Evolutionary conservation across 2,888 invertebrate species (phyloP).

Genomic region (Amiota communis): DNA sequence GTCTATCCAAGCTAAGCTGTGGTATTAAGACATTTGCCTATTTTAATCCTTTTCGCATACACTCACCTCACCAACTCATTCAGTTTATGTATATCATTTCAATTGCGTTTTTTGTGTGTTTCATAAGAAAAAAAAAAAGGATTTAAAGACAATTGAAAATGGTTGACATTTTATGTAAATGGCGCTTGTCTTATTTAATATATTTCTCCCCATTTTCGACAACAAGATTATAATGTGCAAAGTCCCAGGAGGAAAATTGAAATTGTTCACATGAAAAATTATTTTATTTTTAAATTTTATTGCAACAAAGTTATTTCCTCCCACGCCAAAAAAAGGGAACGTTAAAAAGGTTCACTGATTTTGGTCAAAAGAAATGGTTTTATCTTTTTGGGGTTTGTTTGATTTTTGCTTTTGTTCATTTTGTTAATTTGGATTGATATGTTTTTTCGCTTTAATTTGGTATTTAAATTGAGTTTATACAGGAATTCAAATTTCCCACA

Average conservation of each 20-base stretch:
- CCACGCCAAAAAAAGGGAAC: not conserved
- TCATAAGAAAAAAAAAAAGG: slow-evolving; percentile 35
- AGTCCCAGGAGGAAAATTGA: slow-evolving; percentile 7
- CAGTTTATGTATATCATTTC: not conserved
- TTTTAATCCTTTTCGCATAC: not conserved
- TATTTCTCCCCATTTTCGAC: not conserved
- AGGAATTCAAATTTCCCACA: no score
- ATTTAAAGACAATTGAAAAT: slow-evolving; percentile 65
- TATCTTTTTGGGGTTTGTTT: not conserved
- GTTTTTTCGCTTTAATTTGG: not conserved
- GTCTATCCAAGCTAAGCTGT: not conserved
- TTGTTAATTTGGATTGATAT: not conserved
- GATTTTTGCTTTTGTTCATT: not conserved
- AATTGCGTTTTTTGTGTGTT: slow-evolving; percentile 4
- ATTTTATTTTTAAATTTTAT: not conserved
- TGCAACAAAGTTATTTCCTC: slow-evolving; percentile 2
- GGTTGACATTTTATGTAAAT: slow-evolving; percentile 53
- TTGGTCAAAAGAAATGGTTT: not conserved
- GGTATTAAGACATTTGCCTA: not conserved
- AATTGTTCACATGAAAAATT: slow-evolving; percentile 26
- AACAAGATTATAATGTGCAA: slow-evolving; percentile 41
- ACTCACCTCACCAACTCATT: not conserved
- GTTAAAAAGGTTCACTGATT: slow-evolving; percentile 12
- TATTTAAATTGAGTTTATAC: not conserved
- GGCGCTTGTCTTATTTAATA: not conserved